A percentile compares a stretch with the other conserved stretches of the same genome.
Evolutionary conservation across 2,888 invertebrate genomes (phyloP).

Genomic region (Melieria picta): DNA sequence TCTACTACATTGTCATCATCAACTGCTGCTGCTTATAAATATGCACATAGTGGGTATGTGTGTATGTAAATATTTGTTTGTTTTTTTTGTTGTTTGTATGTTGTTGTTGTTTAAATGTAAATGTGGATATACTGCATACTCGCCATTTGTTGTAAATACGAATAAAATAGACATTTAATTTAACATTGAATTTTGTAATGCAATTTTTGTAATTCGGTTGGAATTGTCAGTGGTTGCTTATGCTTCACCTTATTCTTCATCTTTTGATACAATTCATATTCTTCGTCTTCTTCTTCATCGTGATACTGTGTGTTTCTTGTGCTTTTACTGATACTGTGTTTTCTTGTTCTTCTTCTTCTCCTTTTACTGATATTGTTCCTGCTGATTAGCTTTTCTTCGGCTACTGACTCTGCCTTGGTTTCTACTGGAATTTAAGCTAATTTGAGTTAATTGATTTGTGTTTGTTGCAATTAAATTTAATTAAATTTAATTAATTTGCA

Average conservation of each 20-base stretch:
- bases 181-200: slow-evolving; percentile 13
- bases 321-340: slow-evolving; percentile 5
- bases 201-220: background rate
- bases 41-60: background rate
- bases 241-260: background rate
- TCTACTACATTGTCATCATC: background rate
- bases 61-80: background rate
- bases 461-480: too few relatives aligned
- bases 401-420: too few relatives aligned
- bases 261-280: background rate
- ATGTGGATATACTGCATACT: background rate
- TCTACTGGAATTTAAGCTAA: too few relatives aligned
- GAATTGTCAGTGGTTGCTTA: background rate
- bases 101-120: slow-evolving; percentile 1
- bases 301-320: background rate
- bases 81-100: too few relatives aligned
- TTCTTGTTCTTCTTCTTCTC: slow-evolving; percentile 1
- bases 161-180: slow-evolving; percentile 27
- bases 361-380: background rate
- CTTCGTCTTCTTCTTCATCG: background rate
- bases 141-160: background rate
- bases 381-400: too few relatives aligned
- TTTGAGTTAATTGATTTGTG: too few relatives aligned
- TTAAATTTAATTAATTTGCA: too few relatives aligned
- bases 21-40: background rate